phyloP scores from a whole-genome alignment of 2,113 vertebrate species.

The Taxidea taxus region DNA sequence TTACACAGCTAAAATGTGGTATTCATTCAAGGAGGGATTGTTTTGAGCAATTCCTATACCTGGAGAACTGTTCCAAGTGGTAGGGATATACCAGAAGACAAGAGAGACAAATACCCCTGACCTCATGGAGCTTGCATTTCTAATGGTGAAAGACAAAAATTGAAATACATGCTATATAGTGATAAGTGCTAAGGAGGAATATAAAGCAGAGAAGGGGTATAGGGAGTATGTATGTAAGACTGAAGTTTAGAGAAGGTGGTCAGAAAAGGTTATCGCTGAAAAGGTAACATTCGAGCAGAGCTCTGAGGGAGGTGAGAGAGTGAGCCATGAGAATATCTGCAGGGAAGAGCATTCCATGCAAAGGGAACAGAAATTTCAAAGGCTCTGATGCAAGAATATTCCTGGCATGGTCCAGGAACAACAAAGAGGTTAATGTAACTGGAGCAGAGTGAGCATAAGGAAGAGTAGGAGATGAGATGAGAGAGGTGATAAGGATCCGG shows the following conservation, averaged over 20 bases:
- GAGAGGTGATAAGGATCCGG: neutral
- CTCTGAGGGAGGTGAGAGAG: neutral
- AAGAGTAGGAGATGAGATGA: neutral
- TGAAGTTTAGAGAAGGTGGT: neutral
- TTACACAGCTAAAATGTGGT: neutral
- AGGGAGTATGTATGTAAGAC: neutral
- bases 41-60: neutral
- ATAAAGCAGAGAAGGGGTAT: neutral
- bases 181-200: slow-evolving; percentile 8
- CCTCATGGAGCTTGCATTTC: neutral
- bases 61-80: neutral
- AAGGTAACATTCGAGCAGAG: neutral
- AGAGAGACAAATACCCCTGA: neutral
- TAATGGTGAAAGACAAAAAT: neutral
- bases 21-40: neutral
- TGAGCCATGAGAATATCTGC: neutral
- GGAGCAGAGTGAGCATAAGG: neutral
- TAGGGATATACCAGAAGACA: neutral
- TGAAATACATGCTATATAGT: neutral
- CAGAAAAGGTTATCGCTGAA: neutral
- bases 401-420: neutral
- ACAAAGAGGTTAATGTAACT: neutral
- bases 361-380: slow-evolving; percentile 18
- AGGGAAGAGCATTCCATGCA: neutral
- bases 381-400: neutral